These are phyloP conservation scores for Cotesia typhae DNA, from an alignment of 1,140 invertebrate genomes.

Conservation along the genomic window DNA sequence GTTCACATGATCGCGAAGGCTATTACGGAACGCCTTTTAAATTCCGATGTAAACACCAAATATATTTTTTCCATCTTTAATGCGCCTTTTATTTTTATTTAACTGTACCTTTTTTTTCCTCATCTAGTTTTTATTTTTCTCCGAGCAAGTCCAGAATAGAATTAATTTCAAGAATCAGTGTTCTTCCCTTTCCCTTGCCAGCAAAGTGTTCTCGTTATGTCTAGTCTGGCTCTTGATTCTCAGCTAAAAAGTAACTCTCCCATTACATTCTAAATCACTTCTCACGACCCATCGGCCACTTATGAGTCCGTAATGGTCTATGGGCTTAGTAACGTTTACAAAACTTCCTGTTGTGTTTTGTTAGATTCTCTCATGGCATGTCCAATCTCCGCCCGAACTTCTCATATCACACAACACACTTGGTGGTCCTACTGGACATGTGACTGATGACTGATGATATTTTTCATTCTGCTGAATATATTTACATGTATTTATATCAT, in stretches of 20 bases:
- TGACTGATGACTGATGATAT: constrained; percentile 46
- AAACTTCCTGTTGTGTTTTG: constrained; percentile 40
- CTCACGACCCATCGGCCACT: constrained; percentile 17
- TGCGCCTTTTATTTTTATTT: not conserved
- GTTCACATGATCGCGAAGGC: constrained; percentile 15
- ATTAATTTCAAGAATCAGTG: no score
- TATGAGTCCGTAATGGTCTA: constrained; percentile 5
- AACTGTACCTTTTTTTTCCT: not conserved
- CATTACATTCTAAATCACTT: constrained; percentile 4
- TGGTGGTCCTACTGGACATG: constrained; percentile 42
- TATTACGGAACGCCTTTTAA: constrained; percentile 6
- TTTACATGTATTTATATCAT: constrained; percentile 29
- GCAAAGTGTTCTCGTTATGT: no score
- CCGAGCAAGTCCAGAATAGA: no score
- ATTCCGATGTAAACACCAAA: not conserved
- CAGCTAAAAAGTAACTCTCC: not conserved
- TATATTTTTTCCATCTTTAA: constrained; percentile 5
- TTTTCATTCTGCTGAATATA: constrained; percentile 22
- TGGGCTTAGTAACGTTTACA: constrained; percentile 41
- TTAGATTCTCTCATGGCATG: constrained; percentile 6
- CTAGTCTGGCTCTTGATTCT: not conserved
- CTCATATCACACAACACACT: constrained; percentile 26
- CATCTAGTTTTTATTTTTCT: not conserved
- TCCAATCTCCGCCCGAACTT: constrained; percentile 27
- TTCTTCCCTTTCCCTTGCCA: no score